Percentiles rank a stretch among this genome's conserved stretches.
These are phyloP conservation scores for Drosophila stalkeri DNA, from an alignment of 2,888 invertebrate species.

Conservation along the genomic window DNA sequence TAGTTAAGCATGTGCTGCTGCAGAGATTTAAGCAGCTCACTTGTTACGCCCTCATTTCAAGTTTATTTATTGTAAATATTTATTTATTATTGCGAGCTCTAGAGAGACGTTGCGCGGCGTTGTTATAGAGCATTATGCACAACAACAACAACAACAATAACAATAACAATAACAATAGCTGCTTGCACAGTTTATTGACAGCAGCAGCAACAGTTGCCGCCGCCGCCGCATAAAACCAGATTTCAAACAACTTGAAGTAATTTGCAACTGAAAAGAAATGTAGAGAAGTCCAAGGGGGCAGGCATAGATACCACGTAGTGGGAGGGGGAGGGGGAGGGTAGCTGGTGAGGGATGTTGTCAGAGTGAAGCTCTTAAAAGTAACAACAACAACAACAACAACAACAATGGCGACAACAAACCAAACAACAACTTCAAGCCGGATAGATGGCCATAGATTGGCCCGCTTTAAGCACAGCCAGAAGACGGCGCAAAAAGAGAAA, in stretches of 20 bases:
- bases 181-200: conserved; percentile 66
- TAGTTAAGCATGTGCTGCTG: background rate
- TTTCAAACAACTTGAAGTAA: conserved; percentile 68
- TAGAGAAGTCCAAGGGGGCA: conserved; percentile 38
- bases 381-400: background rate
- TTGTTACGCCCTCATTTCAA: conserved; percentile 8
- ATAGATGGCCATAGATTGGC: conserved; percentile 49
- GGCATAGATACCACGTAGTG: background rate
- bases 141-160: conserved; percentile 35
- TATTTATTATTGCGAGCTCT: conserved; percentile 7
- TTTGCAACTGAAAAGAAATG: conserved; percentile 76
- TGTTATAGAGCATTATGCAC: conserved; percentile 26
- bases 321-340: background rate
- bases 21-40: conserved; percentile 1
- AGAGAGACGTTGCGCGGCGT: background rate
- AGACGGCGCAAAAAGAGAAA: conserved; percentile 65
- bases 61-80: conserved; percentile 16
- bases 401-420: background rate
- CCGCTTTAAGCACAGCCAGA: conserved; percentile 11
- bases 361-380: background rate
- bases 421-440: conserved; percentile 10
- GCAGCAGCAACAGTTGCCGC: conserved; percentile 36
- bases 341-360: background rate
- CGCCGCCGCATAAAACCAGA: conserved; percentile 47
- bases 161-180: conserved; percentile 39